Conservation (phyloP, 2,113 vertebrate genomes). For the Guaruba guarouba region DNA sequence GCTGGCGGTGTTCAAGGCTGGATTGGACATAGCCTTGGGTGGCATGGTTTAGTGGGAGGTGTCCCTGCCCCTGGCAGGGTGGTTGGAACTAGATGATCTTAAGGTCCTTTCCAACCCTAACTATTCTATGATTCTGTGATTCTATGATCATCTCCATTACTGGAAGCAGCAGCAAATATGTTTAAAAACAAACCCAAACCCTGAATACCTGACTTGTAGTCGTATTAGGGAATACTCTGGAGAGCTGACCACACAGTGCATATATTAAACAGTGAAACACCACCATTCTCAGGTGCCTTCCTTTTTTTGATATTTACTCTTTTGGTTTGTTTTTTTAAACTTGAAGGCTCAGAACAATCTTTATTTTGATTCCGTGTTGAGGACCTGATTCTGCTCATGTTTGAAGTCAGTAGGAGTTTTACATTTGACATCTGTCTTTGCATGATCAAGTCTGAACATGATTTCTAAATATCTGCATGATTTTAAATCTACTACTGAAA, state of each 20-base stretch:
- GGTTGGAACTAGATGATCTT: too few relatives aligned
- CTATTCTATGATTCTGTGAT: too few relatives aligned
- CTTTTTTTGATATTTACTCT: background rate
- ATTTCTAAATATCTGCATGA: background rate
- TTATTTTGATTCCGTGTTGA: background rate
- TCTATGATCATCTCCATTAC: background rate
- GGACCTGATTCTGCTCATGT: background rate
- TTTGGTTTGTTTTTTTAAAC: background rate
- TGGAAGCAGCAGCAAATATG: background rate
- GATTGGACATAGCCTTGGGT: too few relatives aligned
- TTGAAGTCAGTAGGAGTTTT: background rate
- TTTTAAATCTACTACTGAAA: background rate
- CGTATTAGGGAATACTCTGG: background rate
- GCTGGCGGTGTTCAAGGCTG: too few relatives aligned
- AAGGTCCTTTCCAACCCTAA: too few relatives aligned
- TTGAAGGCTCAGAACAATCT: background rate
- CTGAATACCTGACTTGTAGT: background rate
- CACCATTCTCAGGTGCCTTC: background rate
- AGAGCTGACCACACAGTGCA: background rate
- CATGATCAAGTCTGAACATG: background rate
- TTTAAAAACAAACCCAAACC: background rate
- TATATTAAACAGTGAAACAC: background rate
- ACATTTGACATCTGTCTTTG: background rate
- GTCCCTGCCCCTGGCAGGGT: too few relatives aligned
- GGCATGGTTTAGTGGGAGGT: too few relatives aligned